Percentiles rank a stretch among this genome's conserved stretches.
phyloP scores from a whole-genome alignment of 2,888 invertebrate species.

The Tryphoninae sp. region DNA sequence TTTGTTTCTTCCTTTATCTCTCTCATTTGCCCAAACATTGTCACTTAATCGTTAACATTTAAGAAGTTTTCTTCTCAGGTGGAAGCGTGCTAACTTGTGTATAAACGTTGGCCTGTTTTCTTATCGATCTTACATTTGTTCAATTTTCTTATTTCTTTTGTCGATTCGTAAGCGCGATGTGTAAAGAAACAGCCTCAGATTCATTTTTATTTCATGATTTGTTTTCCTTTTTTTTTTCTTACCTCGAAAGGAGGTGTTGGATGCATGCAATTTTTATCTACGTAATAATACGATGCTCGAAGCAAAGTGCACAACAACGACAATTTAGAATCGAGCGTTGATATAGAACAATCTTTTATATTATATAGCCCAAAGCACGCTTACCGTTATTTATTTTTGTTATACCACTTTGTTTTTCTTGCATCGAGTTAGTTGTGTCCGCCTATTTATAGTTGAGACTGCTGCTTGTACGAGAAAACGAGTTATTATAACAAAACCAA shows the following conservation, averaged over 20 bases:
- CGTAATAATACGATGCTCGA: slow-evolving; percentile 47
- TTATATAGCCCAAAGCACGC: slow-evolving; percentile 44
- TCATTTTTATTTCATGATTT: slow-evolving; percentile 46
- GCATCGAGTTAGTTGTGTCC: slow-evolving; percentile 37
- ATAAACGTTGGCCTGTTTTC: slow-evolving; percentile 58
- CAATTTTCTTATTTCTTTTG: slow-evolving; percentile 42
- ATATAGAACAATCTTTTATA: slow-evolving; percentile 29
- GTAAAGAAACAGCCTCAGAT: slow-evolving; percentile 43
- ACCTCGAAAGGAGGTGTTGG: slow-evolving; percentile 63
- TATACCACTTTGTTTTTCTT: slow-evolving; percentile 9
- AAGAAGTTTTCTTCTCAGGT: slow-evolving; percentile 55
- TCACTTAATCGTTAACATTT: slow-evolving; percentile 20
- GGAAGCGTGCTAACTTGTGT: slow-evolving; percentile 53
- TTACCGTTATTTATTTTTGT: slow-evolving; percentile 1
- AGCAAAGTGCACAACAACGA: slow-evolving; percentile 54
- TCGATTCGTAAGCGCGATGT: slow-evolving; percentile 67
- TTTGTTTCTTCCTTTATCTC: slow-evolving; percentile 31
- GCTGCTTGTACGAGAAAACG: slow-evolving; percentile 54
- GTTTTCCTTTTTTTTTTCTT: not conserved
- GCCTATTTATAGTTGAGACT: slow-evolving; percentile 57
- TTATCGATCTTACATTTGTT: slow-evolving; percentile 21
- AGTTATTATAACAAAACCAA: slow-evolving; percentile 22
- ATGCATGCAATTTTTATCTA: slow-evolving; percentile 64
- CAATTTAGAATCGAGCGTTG: slow-evolving; percentile 53
- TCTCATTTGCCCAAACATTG: slow-evolving; percentile 39